Base-by-base conservation (phyloP, 2,797 vertebrate species). In the Sebastes glaucus region DNA sequence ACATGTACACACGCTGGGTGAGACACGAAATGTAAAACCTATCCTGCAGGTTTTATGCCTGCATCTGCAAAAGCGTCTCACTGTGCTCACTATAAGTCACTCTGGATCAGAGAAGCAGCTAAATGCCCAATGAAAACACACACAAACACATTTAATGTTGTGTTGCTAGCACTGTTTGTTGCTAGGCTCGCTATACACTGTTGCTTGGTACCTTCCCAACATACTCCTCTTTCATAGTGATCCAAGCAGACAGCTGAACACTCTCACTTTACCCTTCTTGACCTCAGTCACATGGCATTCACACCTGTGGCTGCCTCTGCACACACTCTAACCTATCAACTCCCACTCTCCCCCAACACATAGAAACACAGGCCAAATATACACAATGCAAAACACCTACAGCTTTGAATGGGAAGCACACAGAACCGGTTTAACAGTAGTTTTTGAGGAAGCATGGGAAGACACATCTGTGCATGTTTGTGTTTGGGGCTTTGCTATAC, bases 241-340 rank as follows among this genome's bases (percentile, higher is more conserved):
- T 95, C 90, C 75, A 49, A 82, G 62, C 65, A 69, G 94, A 96
- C 96, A 96, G 96, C 96, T 96, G 96, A 94, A 85, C 90, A 94
- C 95, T 96, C 95, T 96, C 95, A 89, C 93, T 95, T 96, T 96
- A 95, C 95, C 91, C 93, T 86, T 88, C 77, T 87, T 94, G 94
- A 96, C 93, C 93, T 95, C 94, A 94, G 87, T 92, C 86, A 91
- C 92, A 94, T 92, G 91, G 93, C 85, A 94, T 87, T 93, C 88
- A 92, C 95, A 95, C 94, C 95, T 96, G 95, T 95, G 95, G 86
- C 80, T 81, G 77, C 81, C 70, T 73, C 82, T 67, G 84, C 85
- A 78, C 71, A 78, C 73, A 57, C 82, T 42, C 63, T 28, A 66
- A 83, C 78, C 66, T 77, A 78, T 57, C 30, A 70, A 80, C 46